Evolutionary conservation across 2,797 vertebrate genomes (phyloP).

Genomic region (Catharus ustulatus): DNA sequence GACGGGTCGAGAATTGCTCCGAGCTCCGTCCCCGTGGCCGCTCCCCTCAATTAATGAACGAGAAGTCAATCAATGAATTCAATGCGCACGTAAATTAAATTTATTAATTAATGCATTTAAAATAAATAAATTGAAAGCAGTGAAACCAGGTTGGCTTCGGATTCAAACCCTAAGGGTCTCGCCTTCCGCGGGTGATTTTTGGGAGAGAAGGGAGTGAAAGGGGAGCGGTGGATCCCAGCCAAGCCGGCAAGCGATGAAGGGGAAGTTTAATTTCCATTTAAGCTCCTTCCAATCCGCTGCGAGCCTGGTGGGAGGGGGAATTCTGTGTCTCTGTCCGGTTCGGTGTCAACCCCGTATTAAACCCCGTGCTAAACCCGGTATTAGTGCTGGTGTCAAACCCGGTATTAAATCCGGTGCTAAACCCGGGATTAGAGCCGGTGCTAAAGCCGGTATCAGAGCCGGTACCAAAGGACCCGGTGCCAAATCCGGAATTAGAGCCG

Average conservation of each 20-base stretch:
- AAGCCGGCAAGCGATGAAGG: too few species aligned
- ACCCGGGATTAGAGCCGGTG: too few species aligned
- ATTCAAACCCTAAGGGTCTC: too few species aligned
- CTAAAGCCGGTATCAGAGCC: too few species aligned
- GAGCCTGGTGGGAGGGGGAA: neutral
- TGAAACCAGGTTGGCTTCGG: neutral
- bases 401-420: too few species aligned
- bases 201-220: rapidly evolving
- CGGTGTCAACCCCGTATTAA: too few species aligned
- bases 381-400: too few species aligned
- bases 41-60: neutral
- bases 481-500: too few species aligned
- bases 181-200: rapidly evolving
- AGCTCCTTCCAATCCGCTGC: neutral
- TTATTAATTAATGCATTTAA: rapidly evolving
- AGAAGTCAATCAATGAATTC: rapidly evolving
- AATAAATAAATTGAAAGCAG: neutral
- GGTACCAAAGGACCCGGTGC: too few species aligned
- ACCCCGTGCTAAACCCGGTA: too few species aligned
- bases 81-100: rapidly evolving
- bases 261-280: neutral
- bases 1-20: rapidly evolving
- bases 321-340: too few species aligned
- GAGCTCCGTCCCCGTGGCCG: neutral
- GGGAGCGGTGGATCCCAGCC: neutral